phyloP scores from a whole-genome alignment of 2,888 invertebrate species.

The Eristalis tenax region DNA sequence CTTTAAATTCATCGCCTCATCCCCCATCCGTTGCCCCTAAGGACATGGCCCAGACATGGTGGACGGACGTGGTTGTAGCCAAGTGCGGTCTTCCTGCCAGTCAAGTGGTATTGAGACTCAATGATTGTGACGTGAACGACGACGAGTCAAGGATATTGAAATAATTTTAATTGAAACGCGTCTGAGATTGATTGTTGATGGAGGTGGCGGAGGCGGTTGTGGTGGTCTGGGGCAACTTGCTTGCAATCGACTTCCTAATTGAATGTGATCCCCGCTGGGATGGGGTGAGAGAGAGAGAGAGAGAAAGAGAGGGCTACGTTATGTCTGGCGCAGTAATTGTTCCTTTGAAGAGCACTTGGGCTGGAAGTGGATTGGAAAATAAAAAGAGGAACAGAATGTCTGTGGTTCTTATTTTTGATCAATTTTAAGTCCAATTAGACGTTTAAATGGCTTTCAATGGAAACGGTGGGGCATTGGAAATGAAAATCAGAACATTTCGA shows the following conservation, averaged over 20 bases:
- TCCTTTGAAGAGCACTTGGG: conserved; percentile 28
- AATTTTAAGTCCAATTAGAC: background rate
- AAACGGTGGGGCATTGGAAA: background rate
- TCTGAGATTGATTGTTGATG: background rate
- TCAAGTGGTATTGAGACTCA: conserved; percentile 19
- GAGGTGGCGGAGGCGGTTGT: background rate
- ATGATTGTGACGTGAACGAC: conserved; percentile 8
- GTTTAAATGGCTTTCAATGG: background rate
- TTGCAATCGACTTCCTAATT: background rate
- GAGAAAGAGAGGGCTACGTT: background rate
- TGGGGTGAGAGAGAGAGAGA: background rate
- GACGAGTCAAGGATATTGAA: conserved; percentile 44
- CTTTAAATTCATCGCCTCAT: background rate
- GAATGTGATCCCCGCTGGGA: conserved; percentile 22
- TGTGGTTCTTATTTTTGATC: background rate
- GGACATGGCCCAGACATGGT: conserved; percentile 3
- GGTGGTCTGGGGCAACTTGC: background rate
- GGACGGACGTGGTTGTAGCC: background rate
- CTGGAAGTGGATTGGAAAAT: conserved; percentile 19
- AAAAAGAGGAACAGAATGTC: conserved; percentile 5
- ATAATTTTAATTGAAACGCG: conserved; percentile 45
- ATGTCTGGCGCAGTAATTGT: conserved; percentile 43
- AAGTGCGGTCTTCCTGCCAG: conserved; percentile 4
- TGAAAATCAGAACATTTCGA: no score
- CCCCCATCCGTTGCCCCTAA: background rate